Evolutionary conservation across 2,113 vertebrate genomes (phyloP).

Genomic region (Accipiter cooperii): DNA sequence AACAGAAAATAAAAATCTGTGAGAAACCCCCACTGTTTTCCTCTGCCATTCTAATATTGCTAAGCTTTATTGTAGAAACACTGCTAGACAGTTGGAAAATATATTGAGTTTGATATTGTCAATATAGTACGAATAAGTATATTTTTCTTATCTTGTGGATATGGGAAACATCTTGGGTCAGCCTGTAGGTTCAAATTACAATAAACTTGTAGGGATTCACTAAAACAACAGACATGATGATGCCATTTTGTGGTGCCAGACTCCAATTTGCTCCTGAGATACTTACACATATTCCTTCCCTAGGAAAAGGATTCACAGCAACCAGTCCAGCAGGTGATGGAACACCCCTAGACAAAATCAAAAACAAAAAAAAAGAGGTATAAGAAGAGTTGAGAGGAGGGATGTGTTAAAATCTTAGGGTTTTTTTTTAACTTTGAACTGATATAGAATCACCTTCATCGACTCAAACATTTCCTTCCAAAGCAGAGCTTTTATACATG

Average conservation of each 20-base stretch:
- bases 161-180: neutral
- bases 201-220: neutral
- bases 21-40: neutral
- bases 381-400: neutral
- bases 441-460: neutral
- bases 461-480: neutral
- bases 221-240: neutral
- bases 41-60: neutral
- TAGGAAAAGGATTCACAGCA: neutral
- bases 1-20: neutral
- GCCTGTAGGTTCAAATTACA: neutral
- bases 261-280: neutral
- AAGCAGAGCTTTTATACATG: neutral
- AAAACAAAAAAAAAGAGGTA: neutral
- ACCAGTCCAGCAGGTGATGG: neutral
- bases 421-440: neutral
- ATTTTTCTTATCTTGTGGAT: neutral
- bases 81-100: neutral
- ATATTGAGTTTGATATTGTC: neutral
- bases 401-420: neutral
- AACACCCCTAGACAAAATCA: neutral
- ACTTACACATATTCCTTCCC: neutral
- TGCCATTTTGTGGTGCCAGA: neutral
- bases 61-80: neutral
- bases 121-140: neutral